Base-by-base conservation (phyloP, 2,113 vertebrate species). In the Rallus limicola region DNA sequence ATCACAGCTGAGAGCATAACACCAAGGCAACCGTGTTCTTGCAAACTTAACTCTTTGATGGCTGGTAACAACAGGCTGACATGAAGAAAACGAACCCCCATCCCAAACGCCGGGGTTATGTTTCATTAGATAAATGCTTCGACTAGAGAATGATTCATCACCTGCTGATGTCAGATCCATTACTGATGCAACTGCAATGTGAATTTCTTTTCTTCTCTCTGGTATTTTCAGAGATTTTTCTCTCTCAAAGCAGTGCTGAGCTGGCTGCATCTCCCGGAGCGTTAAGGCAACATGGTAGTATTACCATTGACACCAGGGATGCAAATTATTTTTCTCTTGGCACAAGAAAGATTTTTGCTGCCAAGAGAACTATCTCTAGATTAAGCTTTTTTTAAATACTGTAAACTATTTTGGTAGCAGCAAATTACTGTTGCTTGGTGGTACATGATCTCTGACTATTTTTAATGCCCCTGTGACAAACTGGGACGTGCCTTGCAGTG, bases 361-460 rank as follows among this genome's bases (percentile, higher is more conserved):
- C 96, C 97, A 95, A 96, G 94, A 97, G 85, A 93, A 92, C 94
- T 94, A 96, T 95, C 95, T 97, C 90, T 96, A 94, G 93, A 96
- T 97, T 94, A 96, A 96, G 94, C 86, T 95, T 94, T 95, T 94
- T 97, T 95, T 88, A 96, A 98, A 96, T 96, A 96, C 94, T 92
- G 68, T 93, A 96, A 90, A 97, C 97, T 97, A 97, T 97, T 97
- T 97, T 97, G 88, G 95, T 95, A 94, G 87, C 86, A 92, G 90
- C 76, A 87, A 96, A 95, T 96, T 92, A 11, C 83, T 95, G 91
- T 91, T 93, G 70, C 82, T 96, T 65, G 93, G 69, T 94, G 77
- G 86, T 96, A 89, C 36, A 23, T 89, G 95, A 91, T 96, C 95
- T 86, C 95, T 91, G 94, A 50, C 92, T 97, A 80, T 96, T 97